Conservation (phyloP, 2,888 invertebrate genomes). For the Trichopoda pennipes region DNA sequence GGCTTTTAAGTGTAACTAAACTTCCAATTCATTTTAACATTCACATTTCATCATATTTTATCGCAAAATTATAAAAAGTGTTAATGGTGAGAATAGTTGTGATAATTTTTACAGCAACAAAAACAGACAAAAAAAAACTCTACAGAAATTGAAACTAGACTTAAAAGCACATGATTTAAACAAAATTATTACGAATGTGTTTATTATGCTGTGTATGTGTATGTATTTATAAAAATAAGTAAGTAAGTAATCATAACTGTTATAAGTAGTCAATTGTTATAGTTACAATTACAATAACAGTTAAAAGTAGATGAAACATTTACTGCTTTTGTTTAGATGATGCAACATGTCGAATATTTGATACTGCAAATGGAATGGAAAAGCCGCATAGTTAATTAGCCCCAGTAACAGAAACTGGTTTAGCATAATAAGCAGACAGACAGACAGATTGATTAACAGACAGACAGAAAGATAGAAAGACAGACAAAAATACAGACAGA, state of each 20-base stretch:
- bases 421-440: slow-evolving; percentile 45
- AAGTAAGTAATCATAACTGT: slow-evolving; percentile 19
- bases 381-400: slow-evolving; percentile 68
- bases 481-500: not conserved
- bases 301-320: slow-evolving; percentile 57
- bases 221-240: slow-evolving; percentile 11
- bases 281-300: slow-evolving; percentile 49
- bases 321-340: slow-evolving; percentile 62
- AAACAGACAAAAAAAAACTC: slow-evolving; percentile 33
- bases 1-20: slow-evolving; percentile 50
- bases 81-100: slow-evolving; percentile 58
- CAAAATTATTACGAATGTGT: slow-evolving; percentile 45
- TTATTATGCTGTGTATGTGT: not conserved
- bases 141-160: slow-evolving; percentile 51
- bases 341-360: slow-evolving; percentile 66
- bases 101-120: slow-evolving; percentile 48
- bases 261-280: slow-evolving; percentile 38
- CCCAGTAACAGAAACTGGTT: slow-evolving; percentile 53
- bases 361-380: slow-evolving; percentile 72
- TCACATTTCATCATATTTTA: slow-evolving; percentile 39
- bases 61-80: slow-evolving; percentile 31
- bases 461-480: slow-evolving; percentile 14
- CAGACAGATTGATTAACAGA: slow-evolving; percentile 26
- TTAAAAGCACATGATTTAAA: slow-evolving; percentile 41
- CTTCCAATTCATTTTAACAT: slow-evolving; percentile 50